Conservation (phyloP, 2,113 vertebrate species). For the Hyla sarda region DNA sequence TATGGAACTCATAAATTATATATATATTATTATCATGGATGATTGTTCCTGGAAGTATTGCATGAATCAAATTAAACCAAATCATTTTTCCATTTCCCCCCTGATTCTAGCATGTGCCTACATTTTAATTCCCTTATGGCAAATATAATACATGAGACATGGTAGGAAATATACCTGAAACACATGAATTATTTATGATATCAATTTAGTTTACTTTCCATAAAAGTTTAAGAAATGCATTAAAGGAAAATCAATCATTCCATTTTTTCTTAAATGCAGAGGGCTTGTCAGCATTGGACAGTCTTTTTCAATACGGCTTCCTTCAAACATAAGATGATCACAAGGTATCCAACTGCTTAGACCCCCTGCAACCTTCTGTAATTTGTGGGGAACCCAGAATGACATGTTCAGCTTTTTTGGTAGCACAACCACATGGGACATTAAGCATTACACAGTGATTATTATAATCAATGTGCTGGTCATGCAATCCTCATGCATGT, state of each 20-base stretch:
- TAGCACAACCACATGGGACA: neutral
- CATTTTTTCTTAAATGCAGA: neutral
- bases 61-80: conserved; percentile 38
- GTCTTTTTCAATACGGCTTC: neutral
- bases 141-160: conserved; percentile 32
- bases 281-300: neutral
- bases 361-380: neutral
- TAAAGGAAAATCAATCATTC: conserved; percentile 8
- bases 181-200: conserved; percentile 29
- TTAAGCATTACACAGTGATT: neutral
- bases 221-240: conserved; percentile 8
- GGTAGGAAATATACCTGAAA: conserved; percentile 30
- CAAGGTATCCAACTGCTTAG: neutral
- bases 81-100: conserved; percentile 42
- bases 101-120: neutral
- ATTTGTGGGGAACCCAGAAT: too few species aligned
- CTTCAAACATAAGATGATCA: neutral
- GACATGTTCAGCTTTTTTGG: neutral
- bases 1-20: conserved; percentile 49
- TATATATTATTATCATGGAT: conserved; percentile 50
- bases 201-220: conserved; percentile 16
- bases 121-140: conserved; percentile 27
- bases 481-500: too few species aligned
- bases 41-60: conserved; percentile 52
- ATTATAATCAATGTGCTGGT: neutral